Evolutionary conservation across 1,140 invertebrate genomes (phyloP), one percentile per base, ranked within the genome.

Genomic region (Drosophila cardini): DNA sequence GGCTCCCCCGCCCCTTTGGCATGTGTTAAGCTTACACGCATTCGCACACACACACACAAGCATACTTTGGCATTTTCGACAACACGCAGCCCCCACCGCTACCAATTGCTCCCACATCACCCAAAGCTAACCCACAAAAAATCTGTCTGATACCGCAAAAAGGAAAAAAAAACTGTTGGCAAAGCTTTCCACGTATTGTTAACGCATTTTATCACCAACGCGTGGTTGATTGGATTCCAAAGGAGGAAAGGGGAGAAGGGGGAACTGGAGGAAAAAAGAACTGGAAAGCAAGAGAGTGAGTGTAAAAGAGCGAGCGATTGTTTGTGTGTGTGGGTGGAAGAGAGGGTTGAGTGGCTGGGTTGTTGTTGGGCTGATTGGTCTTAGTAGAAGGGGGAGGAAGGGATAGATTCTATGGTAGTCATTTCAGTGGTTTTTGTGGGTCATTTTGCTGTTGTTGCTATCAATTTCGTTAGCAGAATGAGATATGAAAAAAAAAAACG

Each of bases 181-280:
- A 80, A 87, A 87, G 77, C 81, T 89, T 87, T 87, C 83, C 83
- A 87, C 84, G 84, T 87, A 87, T 83, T 87, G 83, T 87, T 87
- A 87, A 87, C 79, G 83, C 83, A 87, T 87, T 87, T 87, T 87
- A 87, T 87, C 83, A 83, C 83, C 83, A 87, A 87, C 83, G 83
- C 83, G 83, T 87, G 83, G 83, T 84, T 87, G 83, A 87, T 87
- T 87, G 83, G 83, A 87, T 87, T 87, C 83, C 62, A 80, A 72
- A 46, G 52, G 61, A 65, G 55, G 40, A 26, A 26, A 5, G 2
- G 21, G 21, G 36, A 21, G 15, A 30, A 34, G 30, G 34, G 11
- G 32, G 45, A 52, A 21, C 18, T 53, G 34, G 40, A 16, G 45
- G 65, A 32, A 26, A 13, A 34, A 43, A 3, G 30, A 56, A 52